phyloP scores from a whole-genome alignment of 2,113 vertebrate species.

The Hyla sarda region DNA sequence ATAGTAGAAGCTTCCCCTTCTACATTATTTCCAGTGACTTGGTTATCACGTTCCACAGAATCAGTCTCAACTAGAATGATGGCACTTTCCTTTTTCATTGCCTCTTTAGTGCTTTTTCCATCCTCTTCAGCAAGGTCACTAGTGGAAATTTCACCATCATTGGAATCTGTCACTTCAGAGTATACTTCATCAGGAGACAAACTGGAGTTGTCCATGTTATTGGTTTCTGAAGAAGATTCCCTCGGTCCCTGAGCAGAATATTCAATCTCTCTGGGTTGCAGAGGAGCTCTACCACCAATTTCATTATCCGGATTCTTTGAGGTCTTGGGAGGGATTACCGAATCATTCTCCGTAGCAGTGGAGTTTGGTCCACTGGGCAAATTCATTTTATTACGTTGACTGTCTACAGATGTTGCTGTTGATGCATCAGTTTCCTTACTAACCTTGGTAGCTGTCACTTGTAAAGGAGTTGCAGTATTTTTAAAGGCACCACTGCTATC shows the following conservation, averaged over 20 bases:
- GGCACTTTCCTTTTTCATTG: background rate
- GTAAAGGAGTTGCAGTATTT: background rate
- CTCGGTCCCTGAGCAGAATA: background rate
- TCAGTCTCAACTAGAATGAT: background rate
- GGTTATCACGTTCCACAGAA: constrained; percentile 14
- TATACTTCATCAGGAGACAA: constrained; percentile 10
- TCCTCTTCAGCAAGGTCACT: background rate
- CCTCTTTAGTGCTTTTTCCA: background rate
- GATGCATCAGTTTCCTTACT: background rate
- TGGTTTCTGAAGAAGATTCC: background rate
- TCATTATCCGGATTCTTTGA: background rate
- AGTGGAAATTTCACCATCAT: constrained; percentile 49
- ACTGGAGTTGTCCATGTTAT: background rate
- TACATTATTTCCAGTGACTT: constrained; percentile 47
- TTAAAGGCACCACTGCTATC: background rate
- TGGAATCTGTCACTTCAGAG: constrained; percentile 32
- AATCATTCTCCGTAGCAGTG: background rate
- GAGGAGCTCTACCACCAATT: background rate
- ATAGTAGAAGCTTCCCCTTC: constrained; percentile 21
- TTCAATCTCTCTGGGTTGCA: background rate
- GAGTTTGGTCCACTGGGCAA: background rate
- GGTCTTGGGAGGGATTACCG: background rate
- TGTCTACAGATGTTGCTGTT: background rate
- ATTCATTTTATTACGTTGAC: background rate
- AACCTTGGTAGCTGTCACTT: background rate